Conservation (phyloP, 2,113 vertebrate species). For the Bungarus multicinctus region DNA sequence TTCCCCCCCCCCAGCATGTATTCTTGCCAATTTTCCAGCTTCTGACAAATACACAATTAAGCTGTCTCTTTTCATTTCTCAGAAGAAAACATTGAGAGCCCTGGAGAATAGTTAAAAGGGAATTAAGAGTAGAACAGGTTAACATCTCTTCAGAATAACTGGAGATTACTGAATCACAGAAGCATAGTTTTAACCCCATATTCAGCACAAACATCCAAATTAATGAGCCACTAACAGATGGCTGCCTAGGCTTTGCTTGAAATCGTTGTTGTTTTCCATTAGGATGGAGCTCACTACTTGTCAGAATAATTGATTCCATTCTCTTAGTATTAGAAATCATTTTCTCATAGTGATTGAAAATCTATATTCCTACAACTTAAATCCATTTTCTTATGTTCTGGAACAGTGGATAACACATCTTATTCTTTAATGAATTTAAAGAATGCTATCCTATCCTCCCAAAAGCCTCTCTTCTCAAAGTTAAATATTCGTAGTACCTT, state of each 20-base stretch:
- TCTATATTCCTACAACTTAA: neutral
- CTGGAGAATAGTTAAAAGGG: neutral
- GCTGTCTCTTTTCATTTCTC: neutral
- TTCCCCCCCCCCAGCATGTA: neutral
- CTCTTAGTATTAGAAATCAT: neutral
- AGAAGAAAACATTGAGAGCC: neutral
- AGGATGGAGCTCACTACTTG: neutral
- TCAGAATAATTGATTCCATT: neutral
- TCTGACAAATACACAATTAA: neutral
- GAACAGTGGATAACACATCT: neutral
- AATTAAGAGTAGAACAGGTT: neutral
- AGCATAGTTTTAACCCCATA: neutral
- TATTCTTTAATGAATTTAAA: neutral
- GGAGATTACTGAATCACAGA: neutral
- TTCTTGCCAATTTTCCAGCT: neutral
- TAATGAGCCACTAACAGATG: neutral
- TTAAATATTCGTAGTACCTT: neutral
- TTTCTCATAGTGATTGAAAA: neutral
- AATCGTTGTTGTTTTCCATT: neutral
- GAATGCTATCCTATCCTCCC: neutral
- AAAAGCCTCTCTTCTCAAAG: neutral
- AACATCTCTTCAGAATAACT: neutral
- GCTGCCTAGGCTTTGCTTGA: neutral
- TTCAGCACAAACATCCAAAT: neutral
- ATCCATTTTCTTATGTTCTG: neutral